phyloP scores from a whole-genome alignment of 2,888 invertebrate species.

The Coremacera marginata region DNA sequence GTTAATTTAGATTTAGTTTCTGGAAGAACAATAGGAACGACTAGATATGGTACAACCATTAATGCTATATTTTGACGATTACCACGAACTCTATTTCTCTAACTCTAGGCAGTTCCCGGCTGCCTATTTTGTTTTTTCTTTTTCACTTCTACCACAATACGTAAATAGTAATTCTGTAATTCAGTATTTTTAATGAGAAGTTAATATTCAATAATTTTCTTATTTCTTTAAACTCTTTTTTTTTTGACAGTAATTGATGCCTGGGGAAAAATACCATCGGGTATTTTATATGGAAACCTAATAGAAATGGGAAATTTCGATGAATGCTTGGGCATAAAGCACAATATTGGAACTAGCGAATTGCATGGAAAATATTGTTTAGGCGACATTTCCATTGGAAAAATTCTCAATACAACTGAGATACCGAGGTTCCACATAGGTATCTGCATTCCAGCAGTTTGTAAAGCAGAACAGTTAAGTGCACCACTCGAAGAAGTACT shows the following conservation, averaged over 20 bases:
- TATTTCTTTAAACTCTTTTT: not conserved
- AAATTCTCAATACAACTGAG: not conserved
- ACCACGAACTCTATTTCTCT: too few relatives aligned
- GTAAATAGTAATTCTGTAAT: too few relatives aligned
- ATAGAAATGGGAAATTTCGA: constrained; percentile 68
- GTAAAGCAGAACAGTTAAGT: constrained; percentile 42
- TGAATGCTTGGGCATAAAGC: constrained; percentile 63
- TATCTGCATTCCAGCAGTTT: constrained; percentile 56
- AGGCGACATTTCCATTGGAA: constrained; percentile 37
- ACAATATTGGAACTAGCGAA: constrained; percentile 1
- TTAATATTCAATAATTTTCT: too few relatives aligned
- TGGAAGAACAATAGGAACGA: too few relatives aligned
- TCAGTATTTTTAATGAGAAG: too few relatives aligned
- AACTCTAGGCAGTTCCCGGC: too few relatives aligned
- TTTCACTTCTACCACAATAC: too few relatives aligned
- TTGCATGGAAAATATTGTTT: constrained; percentile 54
- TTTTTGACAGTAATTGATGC: constrained; percentile 49
- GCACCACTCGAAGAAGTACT: not conserved
- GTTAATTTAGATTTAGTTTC: too few relatives aligned
- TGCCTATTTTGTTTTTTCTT: too few relatives aligned
- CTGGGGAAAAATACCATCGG: constrained; percentile 48
- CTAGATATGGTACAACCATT: too few relatives aligned
- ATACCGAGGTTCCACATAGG: constrained; percentile 48
- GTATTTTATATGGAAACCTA: constrained; percentile 59
- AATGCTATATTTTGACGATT: too few relatives aligned